Evolutionary conservation across 2,113 vertebrate species (phyloP).

Genomic region (Hymenochirus boettgeri): DNA sequence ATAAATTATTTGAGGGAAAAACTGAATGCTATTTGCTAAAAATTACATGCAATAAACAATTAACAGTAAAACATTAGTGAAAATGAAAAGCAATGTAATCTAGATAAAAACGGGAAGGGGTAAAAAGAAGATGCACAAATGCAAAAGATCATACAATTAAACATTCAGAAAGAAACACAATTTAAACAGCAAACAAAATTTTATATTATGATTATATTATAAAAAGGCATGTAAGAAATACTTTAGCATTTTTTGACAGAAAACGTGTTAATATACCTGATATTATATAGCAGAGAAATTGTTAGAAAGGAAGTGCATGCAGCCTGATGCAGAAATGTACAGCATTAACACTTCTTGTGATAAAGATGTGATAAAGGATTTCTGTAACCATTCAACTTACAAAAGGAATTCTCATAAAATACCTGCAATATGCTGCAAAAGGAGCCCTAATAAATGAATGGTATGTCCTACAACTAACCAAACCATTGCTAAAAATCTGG

Average conservation of each 20-base stretch:
- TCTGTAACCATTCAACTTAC: too few species aligned
- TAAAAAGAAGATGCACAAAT: not conserved
- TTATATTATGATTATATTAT: not conserved
- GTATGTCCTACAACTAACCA: too few species aligned
- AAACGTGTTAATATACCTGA: not conserved
- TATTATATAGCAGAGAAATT: not conserved
- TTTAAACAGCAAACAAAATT: not conserved
- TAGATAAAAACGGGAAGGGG: not conserved
- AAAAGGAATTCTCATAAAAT: not conserved
- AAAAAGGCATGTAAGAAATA: too few species aligned
- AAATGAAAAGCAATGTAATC: too few species aligned
- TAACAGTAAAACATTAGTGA: too few species aligned
- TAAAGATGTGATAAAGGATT: too few species aligned
- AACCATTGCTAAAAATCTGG: too few species aligned
- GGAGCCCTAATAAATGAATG: too few species aligned
- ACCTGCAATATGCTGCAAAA: too few species aligned
- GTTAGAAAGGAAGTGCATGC: not conserved
- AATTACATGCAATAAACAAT: too few species aligned
- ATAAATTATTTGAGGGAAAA: too few species aligned
- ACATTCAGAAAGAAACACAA: constrained; percentile 4
- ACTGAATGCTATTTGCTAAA: too few species aligned
- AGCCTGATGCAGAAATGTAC: constrained; percentile 5
- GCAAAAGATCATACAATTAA: not conserved
- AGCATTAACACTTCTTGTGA: not conserved
- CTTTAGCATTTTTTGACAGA: not conserved